Percentiles rank a stretch among this genome's conserved stretches.
phyloP scores from a whole-genome alignment of 2,797 vertebrate genomes.

The Cirrhinus mrigala region DNA sequence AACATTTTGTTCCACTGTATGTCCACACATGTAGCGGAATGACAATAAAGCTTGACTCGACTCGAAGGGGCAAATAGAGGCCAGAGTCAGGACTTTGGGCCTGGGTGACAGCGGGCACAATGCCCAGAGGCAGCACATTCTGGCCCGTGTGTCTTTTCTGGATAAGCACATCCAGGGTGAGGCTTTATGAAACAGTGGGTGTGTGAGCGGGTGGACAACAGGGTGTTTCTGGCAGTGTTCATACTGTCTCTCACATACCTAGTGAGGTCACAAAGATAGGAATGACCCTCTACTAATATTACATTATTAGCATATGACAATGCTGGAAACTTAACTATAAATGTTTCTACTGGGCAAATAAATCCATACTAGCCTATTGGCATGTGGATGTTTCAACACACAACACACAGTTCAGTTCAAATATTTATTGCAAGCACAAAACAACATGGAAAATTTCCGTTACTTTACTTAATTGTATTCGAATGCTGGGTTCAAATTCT shows the following conservation, averaged over 20 bases:
- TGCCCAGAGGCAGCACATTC: constrained; percentile 51
- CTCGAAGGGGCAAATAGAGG: constrained; percentile 31
- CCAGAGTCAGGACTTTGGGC: constrained; percentile 24
- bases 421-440: constrained; percentile 20
- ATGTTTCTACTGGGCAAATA: neutral
- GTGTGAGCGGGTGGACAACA: constrained; percentile 46
- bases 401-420: neutral
- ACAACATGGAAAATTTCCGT: neutral
- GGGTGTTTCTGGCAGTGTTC: constrained; percentile 27
- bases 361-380: neutral
- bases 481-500: constrained; percentile 69
- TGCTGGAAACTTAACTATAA: neutral
- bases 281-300: neutral
- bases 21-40: too few species aligned
- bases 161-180: constrained; percentile 36
- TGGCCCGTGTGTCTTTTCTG: constrained; percentile 14
- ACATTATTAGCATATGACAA: neutral
- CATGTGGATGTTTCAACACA: neutral
- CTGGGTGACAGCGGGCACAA: constrained; percentile 41
- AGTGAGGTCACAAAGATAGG: constrained; percentile 8
- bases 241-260: constrained; percentile 36
- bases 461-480: constrained; percentile 41
- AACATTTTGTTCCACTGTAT: too few species aligned
- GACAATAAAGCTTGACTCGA: too few species aligned
- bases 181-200: constrained; percentile 35